Base-by-base conservation (phyloP, 2,113 vertebrate species). In the Malurus alboscapulatus region DNA sequence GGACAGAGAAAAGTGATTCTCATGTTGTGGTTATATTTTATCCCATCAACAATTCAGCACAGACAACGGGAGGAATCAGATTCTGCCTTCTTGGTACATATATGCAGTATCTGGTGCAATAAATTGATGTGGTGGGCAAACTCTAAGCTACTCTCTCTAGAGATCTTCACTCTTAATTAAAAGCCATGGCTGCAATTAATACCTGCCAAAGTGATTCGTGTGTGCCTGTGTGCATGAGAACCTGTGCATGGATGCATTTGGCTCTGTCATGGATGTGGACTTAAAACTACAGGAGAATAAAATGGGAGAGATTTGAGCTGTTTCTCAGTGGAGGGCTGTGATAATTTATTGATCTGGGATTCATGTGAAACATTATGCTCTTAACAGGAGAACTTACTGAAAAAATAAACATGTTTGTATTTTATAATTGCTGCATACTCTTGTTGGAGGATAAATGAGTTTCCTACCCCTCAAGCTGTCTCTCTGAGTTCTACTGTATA, bases 331-430 rank as follows among this genome's bases (percentile, higher is more conserved):
- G 75, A 82, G 11, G 11, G 6, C 1, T 67, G 24, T 62, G 55
- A 80, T 90, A 90, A 77, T 84, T 86, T 93, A 85, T 58, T 81
- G 62, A 76, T 67, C 50, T 76, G 15, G 36, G 48, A 74, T 84
- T 65, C 13, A 47, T 4, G 5, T 57, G 59, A 93, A 58, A 24
- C 2, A 1, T 73, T 79, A 32, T 57, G 69, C 42, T 88, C 14
- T 34, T 88, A 65, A 78, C 72, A 76, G 79, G 34, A 73, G 25
- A 74, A 71, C 7, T 76, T 72, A 63, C 0, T 76, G 67, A 53
- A 93, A 92, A 95, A 94, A 86, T 51, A 74, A 84, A 14, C 16
- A 17, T 62, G 24, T 36, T 86, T 76, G 17, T 92, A 63, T 91
- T 95, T 85, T 54, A 80, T 69, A 88, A 95, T 85, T 17, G 4